phyloP scores from a whole-genome alignment of 2,888 invertebrate genomes.

The Tachina grossa region DNA sequence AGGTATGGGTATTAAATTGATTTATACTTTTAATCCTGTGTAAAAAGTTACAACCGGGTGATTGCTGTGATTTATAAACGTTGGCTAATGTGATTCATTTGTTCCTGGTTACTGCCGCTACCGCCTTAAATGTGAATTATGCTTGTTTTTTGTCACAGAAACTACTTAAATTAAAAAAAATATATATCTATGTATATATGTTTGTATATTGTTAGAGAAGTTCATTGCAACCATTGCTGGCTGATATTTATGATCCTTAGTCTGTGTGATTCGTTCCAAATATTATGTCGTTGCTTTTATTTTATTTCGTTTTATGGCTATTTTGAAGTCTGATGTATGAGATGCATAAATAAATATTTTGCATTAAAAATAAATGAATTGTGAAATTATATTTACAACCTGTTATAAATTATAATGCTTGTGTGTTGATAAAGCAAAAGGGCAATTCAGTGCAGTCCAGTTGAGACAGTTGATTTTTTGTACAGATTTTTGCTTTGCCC shows the following conservation, averaged over 20 bases:
- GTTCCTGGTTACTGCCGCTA: not conserved
- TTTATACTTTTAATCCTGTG: slow-evolving; percentile 59
- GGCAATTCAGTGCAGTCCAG: slow-evolving; percentile 4
- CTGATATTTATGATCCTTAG: not conserved
- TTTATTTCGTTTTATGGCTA: slow-evolving; percentile 47
- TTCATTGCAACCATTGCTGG: slow-evolving; percentile 10
- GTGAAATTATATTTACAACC: slow-evolving; percentile 71
- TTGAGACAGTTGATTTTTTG: slow-evolving; percentile 25
- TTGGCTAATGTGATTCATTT: slow-evolving; percentile 29
- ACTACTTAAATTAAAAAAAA: slow-evolving; percentile 40
- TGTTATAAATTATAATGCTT: slow-evolving; percentile 54
- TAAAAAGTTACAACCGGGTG: slow-evolving; percentile 44
- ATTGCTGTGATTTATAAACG: slow-evolving; percentile 63
- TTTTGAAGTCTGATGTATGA: slow-evolving; percentile 53
- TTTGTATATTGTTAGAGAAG: slow-evolving; percentile 15
- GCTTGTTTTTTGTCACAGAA: slow-evolving; percentile 7
- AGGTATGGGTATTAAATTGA: slow-evolving; percentile 63
- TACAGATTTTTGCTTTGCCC: slow-evolving; percentile 33
- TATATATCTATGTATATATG: too few relatives aligned
- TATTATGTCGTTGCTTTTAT: slow-evolving; percentile 8
- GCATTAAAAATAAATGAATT: slow-evolving; percentile 68
- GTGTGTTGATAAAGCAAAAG: slow-evolving; percentile 17
- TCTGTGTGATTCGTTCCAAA: slow-evolving; percentile 30
- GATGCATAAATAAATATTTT: slow-evolving; percentile 45
- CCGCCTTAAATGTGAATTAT: slow-evolving; percentile 18